Conservation (phyloP, 2,113 vertebrate genomes). For the Progne subis region DNA sequence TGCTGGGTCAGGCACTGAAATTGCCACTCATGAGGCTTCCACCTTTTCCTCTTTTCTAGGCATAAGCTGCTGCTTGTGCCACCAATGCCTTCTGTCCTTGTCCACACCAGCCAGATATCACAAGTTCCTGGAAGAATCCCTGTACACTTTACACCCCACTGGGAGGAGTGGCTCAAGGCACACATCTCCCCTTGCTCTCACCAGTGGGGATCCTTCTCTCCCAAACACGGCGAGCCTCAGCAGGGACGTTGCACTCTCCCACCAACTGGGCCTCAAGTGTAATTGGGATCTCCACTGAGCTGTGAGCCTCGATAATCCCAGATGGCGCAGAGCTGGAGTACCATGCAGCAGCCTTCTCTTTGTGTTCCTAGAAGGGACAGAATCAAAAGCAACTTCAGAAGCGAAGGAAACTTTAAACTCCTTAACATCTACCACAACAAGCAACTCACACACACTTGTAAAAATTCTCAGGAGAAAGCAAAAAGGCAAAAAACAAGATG, state of each 20-base stretch:
- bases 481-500: not conserved
- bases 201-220: constrained; percentile 73
- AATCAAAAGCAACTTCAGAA: not conserved
- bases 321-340: not conserved
- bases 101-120: not conserved
- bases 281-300: constrained; percentile 75
- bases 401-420: not conserved
- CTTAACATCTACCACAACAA: not conserved
- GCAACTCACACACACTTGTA: not conserved
- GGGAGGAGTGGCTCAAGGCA: rapidly evolving
- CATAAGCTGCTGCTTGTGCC: not conserved
- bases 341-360: not conserved
- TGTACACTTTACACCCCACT: rapidly evolving
- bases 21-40: not conserved
- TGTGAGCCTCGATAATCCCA: constrained; percentile 64
- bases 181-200: constrained; percentile 46
- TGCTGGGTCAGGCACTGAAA: not conserved
- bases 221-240: constrained; percentile 78
- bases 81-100: not conserved
- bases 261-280: constrained; percentile 64
- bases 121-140: not conserved
- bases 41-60: not conserved
- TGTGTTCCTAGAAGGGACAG: not conserved
- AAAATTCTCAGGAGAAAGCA: not conserved
- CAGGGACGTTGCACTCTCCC: constrained; percentile 59